These are phyloP conservation scores for Dromaius novaehollandiae DNA, from an alignment of 2,113 vertebrate genomes.

Conservation along the genomic window DNA sequence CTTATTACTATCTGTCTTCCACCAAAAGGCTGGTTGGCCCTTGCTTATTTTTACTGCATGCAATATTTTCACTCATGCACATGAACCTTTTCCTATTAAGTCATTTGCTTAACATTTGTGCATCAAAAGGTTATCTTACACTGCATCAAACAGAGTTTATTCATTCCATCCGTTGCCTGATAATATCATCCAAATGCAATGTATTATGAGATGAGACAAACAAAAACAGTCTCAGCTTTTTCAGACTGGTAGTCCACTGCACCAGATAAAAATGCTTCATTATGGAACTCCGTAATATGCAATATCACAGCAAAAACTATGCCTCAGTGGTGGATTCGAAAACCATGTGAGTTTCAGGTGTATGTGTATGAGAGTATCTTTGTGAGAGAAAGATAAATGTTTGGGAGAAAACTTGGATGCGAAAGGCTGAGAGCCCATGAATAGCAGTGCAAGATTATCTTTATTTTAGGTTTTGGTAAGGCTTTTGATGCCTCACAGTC, in stretches of 20 bases:
- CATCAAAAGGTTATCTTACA: neutral
- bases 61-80: neutral
- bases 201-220: neutral
- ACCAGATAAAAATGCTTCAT: neutral
- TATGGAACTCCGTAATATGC: neutral
- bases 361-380: neutral
- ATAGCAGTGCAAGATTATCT: neutral
- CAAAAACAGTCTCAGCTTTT: neutral
- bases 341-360: neutral
- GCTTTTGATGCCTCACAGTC: neutral
- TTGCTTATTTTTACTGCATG: neutral
- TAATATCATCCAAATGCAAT: neutral
- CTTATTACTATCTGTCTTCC: neutral
- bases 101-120: neutral
- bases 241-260: neutral
- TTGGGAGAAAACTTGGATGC: neutral
- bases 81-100: neutral
- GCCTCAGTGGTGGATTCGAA: neutral
- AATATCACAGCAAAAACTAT: neutral
- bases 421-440: neutral
- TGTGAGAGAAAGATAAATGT: neutral
- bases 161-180: neutral
- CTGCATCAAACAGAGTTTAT: neutral
- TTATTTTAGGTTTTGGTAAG: neutral
- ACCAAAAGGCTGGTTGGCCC: neutral